These are phyloP conservation scores for Tachysurus vachellii DNA, from an alignment of 2,113 vertebrate genomes.

Conservation along the genomic window DNA sequence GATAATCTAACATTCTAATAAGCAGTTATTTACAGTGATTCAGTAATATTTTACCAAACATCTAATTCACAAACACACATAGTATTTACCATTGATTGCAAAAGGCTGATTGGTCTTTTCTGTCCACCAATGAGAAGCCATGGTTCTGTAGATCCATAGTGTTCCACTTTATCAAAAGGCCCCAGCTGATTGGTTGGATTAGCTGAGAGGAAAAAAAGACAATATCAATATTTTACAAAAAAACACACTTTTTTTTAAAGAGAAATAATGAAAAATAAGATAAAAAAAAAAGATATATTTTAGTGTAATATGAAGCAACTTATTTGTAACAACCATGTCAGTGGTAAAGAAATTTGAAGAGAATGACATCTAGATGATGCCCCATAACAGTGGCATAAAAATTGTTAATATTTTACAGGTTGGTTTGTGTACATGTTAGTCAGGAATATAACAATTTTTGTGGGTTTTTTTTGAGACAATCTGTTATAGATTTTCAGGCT, in stretches of 20 bases:
- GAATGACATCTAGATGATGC: neutral
- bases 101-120: constrained; percentile 70
- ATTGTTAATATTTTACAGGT: neutral
- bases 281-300: neutral
- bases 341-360: neutral
- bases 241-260: neutral
- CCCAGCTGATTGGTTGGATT: constrained; percentile 52
- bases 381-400: neutral
- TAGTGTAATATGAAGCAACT: neutral
- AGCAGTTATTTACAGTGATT: neutral
- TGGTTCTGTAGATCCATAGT: constrained; percentile 74
- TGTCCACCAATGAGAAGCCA: constrained; percentile 74
- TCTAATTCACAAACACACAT: neutral
- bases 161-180: constrained; percentile 59
- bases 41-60: neutral
- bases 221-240: neutral
- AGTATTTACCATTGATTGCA: constrained; percentile 69
- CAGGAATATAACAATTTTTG: neutral
- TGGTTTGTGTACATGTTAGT: neutral
- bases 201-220: constrained; percentile 38
- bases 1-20: neutral
- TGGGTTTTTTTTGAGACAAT: neutral
- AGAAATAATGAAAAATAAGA: neutral
- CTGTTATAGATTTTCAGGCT: neutral
- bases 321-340: neutral